Evolutionary conservation across 2,888 invertebrate genomes (phyloP), one percentile per base, ranked within the genome.

Genomic region (Ernsta delagoae): DNA sequence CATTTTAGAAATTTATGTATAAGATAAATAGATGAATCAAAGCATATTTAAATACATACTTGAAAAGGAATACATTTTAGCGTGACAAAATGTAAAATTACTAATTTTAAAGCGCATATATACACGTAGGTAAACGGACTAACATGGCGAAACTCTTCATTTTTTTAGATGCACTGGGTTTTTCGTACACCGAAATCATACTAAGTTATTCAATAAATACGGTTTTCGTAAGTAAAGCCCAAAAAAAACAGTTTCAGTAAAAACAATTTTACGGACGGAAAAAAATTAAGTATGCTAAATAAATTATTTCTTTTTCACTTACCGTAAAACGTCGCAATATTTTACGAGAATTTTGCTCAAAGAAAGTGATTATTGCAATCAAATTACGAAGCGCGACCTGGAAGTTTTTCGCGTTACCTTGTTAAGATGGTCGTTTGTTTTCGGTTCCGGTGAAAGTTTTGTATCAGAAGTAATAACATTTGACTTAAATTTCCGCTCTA

Each of bases 351-450:
- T 56, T 61, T 54, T 43, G 43, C 54, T 60, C 36, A 61, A 56
- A 61, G 50, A 67, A 67, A 67, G 61, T 67, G 45, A 67, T 61
- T 39, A 62, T 57, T 50, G 62, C 61, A 68, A 68, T 68, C 62
- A 48, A 68, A 62, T 68, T 57, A 68, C 41, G 57, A 36, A 48
- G 67, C 62, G 50, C 48, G 41, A 45, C 43, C 56, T 56, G 53
- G 57, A 70, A 70, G 43, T 64, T 64, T 64, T 64, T 59, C 63
- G 56, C 31, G 56, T 59, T 59, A 72, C 70, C 70, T 79, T 78
- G 77, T 77, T 78, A 77, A 79, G 80, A 73, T 74, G 73, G 74
- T 77, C 76, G 78, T 83, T 82, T 82, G 80, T 82, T 80, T 82
- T 77, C 75, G 72, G 73, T 66, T 70, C 71, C 62, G 64, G 62